Base-by-base conservation (phyloP, 92 coral and sea anemone genomes). In the Palythoa caribaeorum region DNA sequence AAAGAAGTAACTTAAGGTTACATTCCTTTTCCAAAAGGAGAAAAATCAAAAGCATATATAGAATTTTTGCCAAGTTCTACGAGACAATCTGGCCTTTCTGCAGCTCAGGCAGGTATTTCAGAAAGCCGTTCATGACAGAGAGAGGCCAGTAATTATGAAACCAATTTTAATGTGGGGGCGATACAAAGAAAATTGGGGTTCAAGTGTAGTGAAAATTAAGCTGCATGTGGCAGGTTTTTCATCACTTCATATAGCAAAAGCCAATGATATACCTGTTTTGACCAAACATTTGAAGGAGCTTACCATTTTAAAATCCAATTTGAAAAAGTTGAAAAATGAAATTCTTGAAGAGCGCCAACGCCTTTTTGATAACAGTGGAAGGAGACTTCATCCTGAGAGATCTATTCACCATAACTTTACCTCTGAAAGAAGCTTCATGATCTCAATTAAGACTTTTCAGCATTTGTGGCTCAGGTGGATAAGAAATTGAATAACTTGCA, bases 51-150 rank as follows among this genome's bases (percentile, higher is more conserved):
- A 14, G 79, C 79, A 69, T 84, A 76, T 10, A 89, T 83, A 80
- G 77, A 84, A 76, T 79, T 76, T 84, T 28, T 83, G 68, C 88
- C 92, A 21, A 80, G 21, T 84, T 69, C 47, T 85, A 76, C 60
- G 70, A 90, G 84, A 88, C 87, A 79, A 84, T 90, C 57, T 87
- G 88, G 90, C 93, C 93, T 3, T 79, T 3, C 38, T 86, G 90
- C 59, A 73, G 53, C 47, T 69, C 89, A 13, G 93, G 39, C 5
- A 44, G 51, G 40, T n/a, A 48, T 50, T 90, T 90, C 86, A 79
- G 93, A 87, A 81, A 90, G 44, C 76, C 40, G 59, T 90, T 87
- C 74, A 90, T 87, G 93, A 75, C 81, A 81, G 90, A 90, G 78
- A 90, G 93, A 83, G 87, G 90, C 88, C 68, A 80, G 62, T 88